Evolutionary conservation across 1,140 invertebrate species (phyloP), one percentile per base, ranked within the genome.

Genomic region (Diploscapter pachys): DNA sequence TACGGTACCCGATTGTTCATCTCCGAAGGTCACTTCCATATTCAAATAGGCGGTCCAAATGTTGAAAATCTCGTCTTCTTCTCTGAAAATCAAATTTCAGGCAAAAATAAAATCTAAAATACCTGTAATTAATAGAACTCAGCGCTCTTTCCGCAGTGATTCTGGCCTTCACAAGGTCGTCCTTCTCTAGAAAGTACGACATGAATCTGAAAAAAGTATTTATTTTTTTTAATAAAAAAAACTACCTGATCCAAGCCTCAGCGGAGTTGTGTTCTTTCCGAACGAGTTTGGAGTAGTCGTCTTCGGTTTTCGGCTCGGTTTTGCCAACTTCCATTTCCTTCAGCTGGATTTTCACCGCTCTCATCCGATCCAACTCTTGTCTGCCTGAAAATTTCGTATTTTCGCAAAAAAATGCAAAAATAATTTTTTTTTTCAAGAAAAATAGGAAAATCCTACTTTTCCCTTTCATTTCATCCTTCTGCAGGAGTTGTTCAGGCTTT

Each of bases 31-130:
- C 75, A 93, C 91, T 86, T 99, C 96, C 9, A 98, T 86, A 88
- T 96, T 96, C 48, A 99, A 85, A 80, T 92, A 89, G 0, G 93
- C 93, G 31, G 93, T 89, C 93, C 94, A 98, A 31, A 98, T 88
- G 85, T 97, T 97, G 2, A 95, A 86, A 74, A 91, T 91, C 79
- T 98, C 95, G 61, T 91, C 88, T 80, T 94, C 91, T 81, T 94
- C 91, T 31, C 89, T 89, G 61, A 72, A 80, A 31, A 72, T 65
- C 52, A 49, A 3, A 11, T 9, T 31, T 49, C 2, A 13, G 48
- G 13, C 62, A 57, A 31, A 49, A 67, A 54, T 48, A 54, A 2
- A 11, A 50, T 54, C 4, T 4, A 66, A n/a, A 70, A 78, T 31
- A 87, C 87, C 91, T 89, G 83, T 92, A 93, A 75, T 90, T 90